Base-by-base conservation (phyloP, 1,140 invertebrate species). In the Drosophila nigrodunni region DNA sequence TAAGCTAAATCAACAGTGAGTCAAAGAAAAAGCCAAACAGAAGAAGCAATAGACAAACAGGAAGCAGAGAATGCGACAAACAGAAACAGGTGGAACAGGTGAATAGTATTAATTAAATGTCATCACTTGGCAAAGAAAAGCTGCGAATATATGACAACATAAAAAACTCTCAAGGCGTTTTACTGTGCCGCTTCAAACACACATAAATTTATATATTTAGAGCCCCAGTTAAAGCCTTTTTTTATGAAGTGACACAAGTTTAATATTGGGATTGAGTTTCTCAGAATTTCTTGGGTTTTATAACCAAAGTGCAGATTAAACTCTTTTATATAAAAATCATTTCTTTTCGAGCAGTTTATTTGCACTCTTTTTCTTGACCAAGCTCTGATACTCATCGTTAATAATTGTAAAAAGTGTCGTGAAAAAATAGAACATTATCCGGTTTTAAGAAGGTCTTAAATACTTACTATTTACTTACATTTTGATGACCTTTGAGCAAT, bases 1-100 rank as follows among this genome's bases (percentile, higher is more conserved):
- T 88, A 87, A 74, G 65, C 76, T 74, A 50, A 77, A 62, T 50
- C 77, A 79, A 88, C 83, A 87, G 39, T n/a, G 39, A 43, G 41
- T 13, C 13, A 37, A 43, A 57, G 1, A 34, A 2, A 44, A n/a
- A 44, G 10, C 6, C 11, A 34, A 46, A 7, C 41, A 43, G 4
- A 13, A 59, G 30, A 8, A 18, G 57, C 21, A 44, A 39, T 39
- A 49, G 54, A 41, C 41, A 9, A 39, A 37, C 34, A 9, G 52
- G 13, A 37, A 37, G 25, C 25, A 41, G 21, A 11, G 54, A 21
- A 21, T 43, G 37, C 54, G 18, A 57, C 35, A 8, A 21, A 39
- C 50, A 50, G 50, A 62, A 64, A 43, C 47, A 30, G 25, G 52
- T 57, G 37, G 15, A 57, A 15, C 50, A 54, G 50, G 50, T 54